Conservation (phyloP, 2,888 invertebrate genomes). For the Exocentrus adspersus region DNA sequence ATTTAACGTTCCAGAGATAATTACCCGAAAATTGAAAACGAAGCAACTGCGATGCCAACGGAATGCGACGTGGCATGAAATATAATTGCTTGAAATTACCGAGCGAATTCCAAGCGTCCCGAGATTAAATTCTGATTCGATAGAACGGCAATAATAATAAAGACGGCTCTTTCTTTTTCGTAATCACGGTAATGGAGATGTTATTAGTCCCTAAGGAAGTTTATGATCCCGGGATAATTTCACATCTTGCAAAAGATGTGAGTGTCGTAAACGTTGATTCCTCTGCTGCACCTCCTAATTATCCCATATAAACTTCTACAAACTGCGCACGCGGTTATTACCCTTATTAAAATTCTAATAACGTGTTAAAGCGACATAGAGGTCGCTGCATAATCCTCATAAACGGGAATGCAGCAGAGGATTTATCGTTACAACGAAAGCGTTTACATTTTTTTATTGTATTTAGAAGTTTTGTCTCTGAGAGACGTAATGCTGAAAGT, state of each 20-base stretch:
- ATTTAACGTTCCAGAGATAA: neutral
- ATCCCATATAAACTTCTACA: neutral
- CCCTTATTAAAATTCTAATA: constrained; percentile 1
- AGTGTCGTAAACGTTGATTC: too few relatives aligned
- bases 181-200: too few relatives aligned
- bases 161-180: too few relatives aligned
- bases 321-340: neutral
- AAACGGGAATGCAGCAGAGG: neutral
- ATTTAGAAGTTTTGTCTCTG: constrained; percentile 72
- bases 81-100: neutral
- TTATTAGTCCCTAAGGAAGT: too few relatives aligned
- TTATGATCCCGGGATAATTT: too few relatives aligned
- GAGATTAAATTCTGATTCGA: neutral
- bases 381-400: neutral
- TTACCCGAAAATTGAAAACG: neutral
- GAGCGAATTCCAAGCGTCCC: neutral
- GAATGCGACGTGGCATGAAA: neutral
- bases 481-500: constrained; percentile 77
- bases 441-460: too few relatives aligned
- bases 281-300: neutral
- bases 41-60: neutral
- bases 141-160: neutral
- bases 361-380: neutral
- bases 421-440: too few relatives aligned
- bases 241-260: too few relatives aligned